A percentile compares a stretch with the other conserved stretches of the same genome.
Conservation (phyloP, 2,797 vertebrate species). For the Heterohyrax brucei region DNA sequence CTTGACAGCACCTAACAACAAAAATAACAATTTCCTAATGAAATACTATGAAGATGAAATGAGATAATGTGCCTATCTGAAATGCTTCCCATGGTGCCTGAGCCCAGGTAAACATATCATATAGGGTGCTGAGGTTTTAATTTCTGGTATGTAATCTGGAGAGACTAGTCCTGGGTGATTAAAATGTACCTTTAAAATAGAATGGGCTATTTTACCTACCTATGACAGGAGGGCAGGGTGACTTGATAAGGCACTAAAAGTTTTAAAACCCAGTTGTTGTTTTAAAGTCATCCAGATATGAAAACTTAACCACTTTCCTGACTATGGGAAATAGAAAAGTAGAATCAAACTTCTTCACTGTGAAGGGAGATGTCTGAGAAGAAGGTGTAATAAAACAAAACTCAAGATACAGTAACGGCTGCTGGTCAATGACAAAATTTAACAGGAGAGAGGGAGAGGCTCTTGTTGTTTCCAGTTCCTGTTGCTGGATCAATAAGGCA, state of each 20-base stretch:
- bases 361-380: background rate
- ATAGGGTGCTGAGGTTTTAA: background rate
- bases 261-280: background rate
- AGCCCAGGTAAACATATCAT: background rate
- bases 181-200: conserved; percentile 20
- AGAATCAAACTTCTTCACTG: background rate
- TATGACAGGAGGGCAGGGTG: background rate
- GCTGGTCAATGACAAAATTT: background rate
- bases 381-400: conserved; percentile 29
- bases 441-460: background rate
- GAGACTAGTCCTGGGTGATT: background rate
- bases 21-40: background rate
- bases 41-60: background rate
- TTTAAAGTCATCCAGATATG: conserved; percentile 7
- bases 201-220: background rate
- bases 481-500: background rate
- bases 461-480: background rate
- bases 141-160: conserved; percentile 14
- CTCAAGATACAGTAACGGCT: background rate
- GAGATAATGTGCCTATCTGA: too few relatives aligned
- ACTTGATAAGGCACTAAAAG: background rate
- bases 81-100: background rate
- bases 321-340: conserved; percentile 15
- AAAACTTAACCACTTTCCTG: conserved; percentile 15
- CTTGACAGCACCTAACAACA: too few relatives aligned